Evolutionary conservation across 2,888 invertebrate species (phyloP).

Genomic region (Caenorhabditis sulstoni): DNA sequence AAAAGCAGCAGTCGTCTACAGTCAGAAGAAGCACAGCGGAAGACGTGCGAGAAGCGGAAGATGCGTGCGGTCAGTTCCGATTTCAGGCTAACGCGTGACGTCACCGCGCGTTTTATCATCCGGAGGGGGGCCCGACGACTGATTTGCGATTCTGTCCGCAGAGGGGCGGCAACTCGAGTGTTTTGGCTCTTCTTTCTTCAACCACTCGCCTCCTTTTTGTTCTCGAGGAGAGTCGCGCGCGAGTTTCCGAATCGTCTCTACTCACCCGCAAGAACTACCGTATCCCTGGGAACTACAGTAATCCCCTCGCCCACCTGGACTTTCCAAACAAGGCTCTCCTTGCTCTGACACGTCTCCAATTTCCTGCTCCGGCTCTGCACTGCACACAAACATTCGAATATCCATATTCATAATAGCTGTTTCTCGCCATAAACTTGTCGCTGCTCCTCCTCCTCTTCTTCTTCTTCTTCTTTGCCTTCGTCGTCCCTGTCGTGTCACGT

Average conservation of each 20-base stretch:
- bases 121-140: background rate
- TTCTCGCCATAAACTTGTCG: conserved; percentile 34
- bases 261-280: too few species aligned
- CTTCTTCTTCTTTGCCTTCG: conserved; percentile 13
- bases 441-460: conserved; percentile 5
- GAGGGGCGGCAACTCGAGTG: background rate
- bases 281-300: background rate
- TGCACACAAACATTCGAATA: conserved; percentile 34
- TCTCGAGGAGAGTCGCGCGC: background rate
- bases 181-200: conserved; percentile 8
- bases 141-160: conserved; percentile 5
- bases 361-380: conserved; percentile 18
- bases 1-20: background rate
- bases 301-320: too few species aligned
- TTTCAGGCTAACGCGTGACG: conserved; percentile 6
- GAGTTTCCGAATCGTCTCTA: too few species aligned
- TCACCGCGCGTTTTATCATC: conserved; percentile 11
- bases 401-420: conserved; percentile 53
- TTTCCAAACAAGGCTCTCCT: conserved; percentile 3
- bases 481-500: conserved; percentile 18
- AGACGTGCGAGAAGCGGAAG: conserved; percentile 5
- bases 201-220: conserved; percentile 1
- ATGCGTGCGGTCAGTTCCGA: conserved; percentile 44
- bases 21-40: background rate
- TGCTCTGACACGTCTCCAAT: conserved; percentile 46